Evolutionary conservation across 2,888 invertebrate genomes (phyloP), one percentile per base, ranked within the genome.

Genomic region (Himalopsyche kuldschensis): DNA sequence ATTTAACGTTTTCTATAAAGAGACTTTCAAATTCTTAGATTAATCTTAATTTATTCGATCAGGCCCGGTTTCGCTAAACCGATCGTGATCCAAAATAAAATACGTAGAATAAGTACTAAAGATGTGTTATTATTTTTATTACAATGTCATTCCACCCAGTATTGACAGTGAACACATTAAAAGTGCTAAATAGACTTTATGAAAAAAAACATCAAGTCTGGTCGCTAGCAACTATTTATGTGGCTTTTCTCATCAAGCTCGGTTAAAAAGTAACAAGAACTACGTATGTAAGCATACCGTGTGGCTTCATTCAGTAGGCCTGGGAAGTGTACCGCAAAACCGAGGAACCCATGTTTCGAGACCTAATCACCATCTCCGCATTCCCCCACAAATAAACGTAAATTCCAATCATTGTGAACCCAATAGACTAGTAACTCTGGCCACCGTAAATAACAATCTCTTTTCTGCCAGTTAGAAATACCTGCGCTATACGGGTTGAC

Each of bases 321-420:
- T n/a, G 55, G 24, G 24, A 24, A 78, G 75, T 76, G 32, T 41
- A 63, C 81, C 63, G 41, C 81, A 76, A 48, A 47, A 32, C 78
- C 78, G 75, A 30, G 75, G 75, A 63, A 82, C 77, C 81, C 81
- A 78, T 78, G 78, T 78, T 78, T 63, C 75, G 79, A 78, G 75
- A 48, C 76, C 82, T 80, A 79, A 82, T 82, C 82, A 82, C 78
- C 46, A 79, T 69, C 82, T 79, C 82, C 30, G 20, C 82, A 82
- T 82, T 69, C 79, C 79, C 78, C 78, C 46, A 46, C 82, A 81
- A 81, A 81, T 41, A 78, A 47, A 78, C 69, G 82, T 82, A 82
- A 82, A 82, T 82, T 79, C 82, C 82, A 82, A 82, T 82, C 79
- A 82, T 75, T 82, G 75, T 75, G 75, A 75, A 24, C 75, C 80